Evolutionary conservation across 1,140 invertebrate species (phyloP).

Genomic region (Bombus superbus): DNA sequence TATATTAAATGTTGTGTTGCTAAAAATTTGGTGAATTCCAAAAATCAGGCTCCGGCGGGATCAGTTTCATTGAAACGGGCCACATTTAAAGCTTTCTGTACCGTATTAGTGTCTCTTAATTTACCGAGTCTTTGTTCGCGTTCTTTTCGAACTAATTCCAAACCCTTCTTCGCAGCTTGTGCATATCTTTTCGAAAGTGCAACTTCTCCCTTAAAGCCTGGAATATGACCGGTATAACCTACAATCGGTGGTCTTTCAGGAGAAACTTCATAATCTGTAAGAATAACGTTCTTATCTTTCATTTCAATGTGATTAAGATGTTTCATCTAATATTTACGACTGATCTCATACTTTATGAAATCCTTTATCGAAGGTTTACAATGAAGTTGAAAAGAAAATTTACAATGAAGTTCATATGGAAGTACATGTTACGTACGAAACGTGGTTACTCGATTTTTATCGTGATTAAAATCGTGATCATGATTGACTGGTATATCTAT

Average conservation of each 20-base stretch:
- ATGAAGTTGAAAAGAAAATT: neutral
- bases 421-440: slow-evolving; percentile 69
- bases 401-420: neutral
- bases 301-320: neutral
- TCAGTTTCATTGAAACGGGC: slow-evolving; percentile 64
- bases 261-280: slow-evolving; percentile 86
- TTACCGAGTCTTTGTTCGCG: slow-evolving; percentile 80
- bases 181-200: slow-evolving; percentile 87
- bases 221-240: slow-evolving; percentile 89
- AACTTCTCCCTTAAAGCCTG: slow-evolving; percentile 86
- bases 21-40: neutral
- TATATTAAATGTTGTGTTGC: neutral
- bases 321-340: neutral
- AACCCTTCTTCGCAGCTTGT: slow-evolving; percentile 86
- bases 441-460: slow-evolving; percentile 55
- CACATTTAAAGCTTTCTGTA: slow-evolving; percentile 67
- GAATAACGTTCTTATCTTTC: neutral
- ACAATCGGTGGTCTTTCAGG: slow-evolving; percentile 88
- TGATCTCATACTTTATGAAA: neutral
- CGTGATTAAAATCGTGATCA: slow-evolving; percentile 63
- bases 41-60: slow-evolving; percentile 32
- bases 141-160: slow-evolving; percentile 85
- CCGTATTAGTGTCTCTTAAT: slow-evolving; percentile 37
- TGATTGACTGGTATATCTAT: slow-evolving; percentile 73
- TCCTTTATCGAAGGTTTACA: neutral